Base-by-base conservation (phyloP, 2,888 invertebrate genomes). In the Cybosia mesomella region DNA sequence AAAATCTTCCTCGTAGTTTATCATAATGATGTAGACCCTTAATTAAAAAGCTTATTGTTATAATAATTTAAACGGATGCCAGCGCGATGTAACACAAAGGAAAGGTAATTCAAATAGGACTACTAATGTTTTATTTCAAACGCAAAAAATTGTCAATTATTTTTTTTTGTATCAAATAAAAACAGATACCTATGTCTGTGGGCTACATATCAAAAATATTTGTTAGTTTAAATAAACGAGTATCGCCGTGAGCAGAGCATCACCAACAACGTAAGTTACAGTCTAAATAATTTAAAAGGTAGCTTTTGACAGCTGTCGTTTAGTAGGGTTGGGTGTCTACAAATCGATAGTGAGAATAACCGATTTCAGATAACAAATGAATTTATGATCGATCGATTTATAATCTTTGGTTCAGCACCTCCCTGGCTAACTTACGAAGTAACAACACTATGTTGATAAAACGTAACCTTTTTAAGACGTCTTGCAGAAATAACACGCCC, bases 1-100 rank as follows among this genome's bases (percentile, higher is more conserved):
- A 88, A 88, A 87, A 84, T 85, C 85, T 85, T 85, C 80, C 85
- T 83, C 83, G 83, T 84, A 84, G 80, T 86, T 86, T 82, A 83
- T 87, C 85, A 86, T 80, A 80, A 85, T 80, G 80, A 84, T 80
- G 79, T 83, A 83, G 83, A 80, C 72, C 72, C 75, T 81, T 84
- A 82, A 83, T 76, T 76, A 81, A 83, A 83, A 80, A 77, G 76
- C 9, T 71, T 81, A 74, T 77, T 71, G 68, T 70, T 74, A 64
- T 83, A 58, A 68, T 24, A 49, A 49, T 71, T 54, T 72, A 66
- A 72, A 58, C 79, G 75, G 78, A 77, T 79, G 73, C 68, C 64
- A 64, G 58, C 58, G 59, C 43, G 63, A 64, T 67, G 65, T 64
- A 70, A 15, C 9, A 58, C 59, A 36, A 60, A 49, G 62, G 57